These are phyloP conservation scores for Diarsia dahlii DNA, from an alignment of 2,888 invertebrate genomes.

Conservation along the genomic window DNA sequence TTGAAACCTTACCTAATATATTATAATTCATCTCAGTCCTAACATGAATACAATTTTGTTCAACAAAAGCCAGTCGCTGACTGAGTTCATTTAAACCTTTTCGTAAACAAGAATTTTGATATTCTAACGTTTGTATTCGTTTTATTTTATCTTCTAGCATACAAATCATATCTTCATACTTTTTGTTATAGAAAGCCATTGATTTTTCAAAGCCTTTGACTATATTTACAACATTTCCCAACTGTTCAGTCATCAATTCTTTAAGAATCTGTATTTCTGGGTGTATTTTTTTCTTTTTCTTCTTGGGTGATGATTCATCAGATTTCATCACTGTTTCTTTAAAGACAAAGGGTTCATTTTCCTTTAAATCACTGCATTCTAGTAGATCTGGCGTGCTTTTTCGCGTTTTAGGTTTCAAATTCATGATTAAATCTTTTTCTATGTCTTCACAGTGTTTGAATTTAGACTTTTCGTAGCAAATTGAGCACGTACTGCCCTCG, in stretches of 20 bases:
- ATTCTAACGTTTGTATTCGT: neutral
- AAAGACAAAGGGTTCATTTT: neutral
- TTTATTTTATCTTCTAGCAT: neutral
- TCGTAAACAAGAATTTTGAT: conserved; percentile 10
- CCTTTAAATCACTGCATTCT: neutral
- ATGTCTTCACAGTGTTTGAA: neutral
- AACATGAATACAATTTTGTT: neutral
- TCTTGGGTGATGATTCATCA: neutral
- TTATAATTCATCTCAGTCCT: neutral
- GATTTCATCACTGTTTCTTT: too few relatives aligned
- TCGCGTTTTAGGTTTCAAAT: neutral
- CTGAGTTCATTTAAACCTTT: neutral
- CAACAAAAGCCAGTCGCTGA: neutral
- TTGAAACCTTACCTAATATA: conserved; percentile 16
- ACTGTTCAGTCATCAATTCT: neutral
- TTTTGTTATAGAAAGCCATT: neutral
- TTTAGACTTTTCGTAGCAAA: neutral
- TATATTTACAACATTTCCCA: neutral
- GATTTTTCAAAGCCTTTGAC: neutral
- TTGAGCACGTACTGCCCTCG: neutral
- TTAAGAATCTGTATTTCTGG: neutral
- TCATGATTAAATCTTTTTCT: neutral
- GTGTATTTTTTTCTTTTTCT: neutral
- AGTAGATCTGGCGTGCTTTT: neutral
- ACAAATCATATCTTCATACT: neutral